Base-by-base conservation (phyloP, 1,140 invertebrate genomes). In the Tetranychus cinnabarinus region DNA sequence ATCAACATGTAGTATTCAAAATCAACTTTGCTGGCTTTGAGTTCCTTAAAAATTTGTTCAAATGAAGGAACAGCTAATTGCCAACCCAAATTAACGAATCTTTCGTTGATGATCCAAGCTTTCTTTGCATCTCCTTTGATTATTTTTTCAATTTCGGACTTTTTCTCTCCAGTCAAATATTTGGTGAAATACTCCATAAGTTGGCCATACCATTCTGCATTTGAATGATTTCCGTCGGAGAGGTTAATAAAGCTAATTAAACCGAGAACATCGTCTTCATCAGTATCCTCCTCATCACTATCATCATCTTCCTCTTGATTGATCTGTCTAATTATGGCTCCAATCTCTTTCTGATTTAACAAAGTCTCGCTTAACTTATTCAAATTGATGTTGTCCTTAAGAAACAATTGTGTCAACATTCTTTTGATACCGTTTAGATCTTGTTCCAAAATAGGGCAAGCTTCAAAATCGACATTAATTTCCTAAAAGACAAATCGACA, bases 61-160 rank as follows among this genome's bases (percentile, higher is more conserved):
- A 56, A 56, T 37, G 55, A 56, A 56, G 55, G 55, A 35, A 56
- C 15, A 56, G 34, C 15, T 31, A 56, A n/a, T 36, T 36, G 34
- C 34, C 34, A 39, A 10, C 15, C 34, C 33, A 56, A 36, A 56
- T 56, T 56, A n/a, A 56, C 55, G 36, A 56, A 56, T 56, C 55
- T 36, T 10, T 36, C 33, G 23, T 56, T 56, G 12, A 56, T 23
- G 8, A 56, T 39, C 34, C 34, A 56, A 36, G 12, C 34, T 37
- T 37, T 56, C n/a, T 7, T 36, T 8, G 33, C 77, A 6, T 42
- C 34, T n/a, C 15, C 37, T 39, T 56, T 15, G 8, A 56, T 35
- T 6, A 56, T 6, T 35, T 36, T 36, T 56, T 35, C 55, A n/a
- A 56, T 56, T n/a, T 35, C 55, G 5, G 12, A 15, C 12, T 56